A percentile compares a stretch with the other conserved stretches of the same genome.
phyloP scores from a whole-genome alignment of 2,113 vertebrate genomes.

The Dipodomys ordii region DNA sequence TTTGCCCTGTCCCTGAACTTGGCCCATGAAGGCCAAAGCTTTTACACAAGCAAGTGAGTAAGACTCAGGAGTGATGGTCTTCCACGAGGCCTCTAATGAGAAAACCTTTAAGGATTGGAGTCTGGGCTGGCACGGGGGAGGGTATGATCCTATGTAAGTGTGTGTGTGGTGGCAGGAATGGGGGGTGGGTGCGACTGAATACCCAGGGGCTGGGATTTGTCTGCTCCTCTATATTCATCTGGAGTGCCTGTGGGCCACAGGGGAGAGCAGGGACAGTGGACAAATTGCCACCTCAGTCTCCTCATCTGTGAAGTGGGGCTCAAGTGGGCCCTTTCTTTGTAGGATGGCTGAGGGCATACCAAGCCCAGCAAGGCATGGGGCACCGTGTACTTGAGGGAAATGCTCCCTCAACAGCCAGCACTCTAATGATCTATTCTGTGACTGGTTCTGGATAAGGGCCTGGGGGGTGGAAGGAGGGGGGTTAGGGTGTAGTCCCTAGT shows the following conservation, averaged over 20 bases:
- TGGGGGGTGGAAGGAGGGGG: neutral
- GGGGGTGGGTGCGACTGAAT: accelerated
- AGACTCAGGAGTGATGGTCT: neutral
- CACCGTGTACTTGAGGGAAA: neutral
- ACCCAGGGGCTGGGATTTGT: neutral
- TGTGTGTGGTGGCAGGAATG: too few relatives aligned
- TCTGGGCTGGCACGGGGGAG: neutral
- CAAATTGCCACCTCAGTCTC: neutral
- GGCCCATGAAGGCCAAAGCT: neutral
- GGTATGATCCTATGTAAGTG: too few relatives aligned
- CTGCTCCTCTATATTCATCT: neutral
- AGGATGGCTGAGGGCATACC: neutral
- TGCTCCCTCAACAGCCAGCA: too few relatives aligned
- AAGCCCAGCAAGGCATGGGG: neutral
- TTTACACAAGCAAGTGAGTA: neutral
- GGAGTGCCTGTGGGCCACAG: neutral
- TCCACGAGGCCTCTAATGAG: neutral
- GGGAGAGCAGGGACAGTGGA: neutral
- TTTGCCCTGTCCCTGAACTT: neutral
- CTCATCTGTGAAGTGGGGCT: neutral
- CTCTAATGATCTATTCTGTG: neutral
- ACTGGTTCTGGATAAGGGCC: neutral
- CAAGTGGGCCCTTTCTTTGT: neutral
- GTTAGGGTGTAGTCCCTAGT: too few relatives aligned
- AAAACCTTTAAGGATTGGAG: neutral